Conservation (phyloP, 2,797 vertebrate species). For the Neopelma chrysocephalum region DNA sequence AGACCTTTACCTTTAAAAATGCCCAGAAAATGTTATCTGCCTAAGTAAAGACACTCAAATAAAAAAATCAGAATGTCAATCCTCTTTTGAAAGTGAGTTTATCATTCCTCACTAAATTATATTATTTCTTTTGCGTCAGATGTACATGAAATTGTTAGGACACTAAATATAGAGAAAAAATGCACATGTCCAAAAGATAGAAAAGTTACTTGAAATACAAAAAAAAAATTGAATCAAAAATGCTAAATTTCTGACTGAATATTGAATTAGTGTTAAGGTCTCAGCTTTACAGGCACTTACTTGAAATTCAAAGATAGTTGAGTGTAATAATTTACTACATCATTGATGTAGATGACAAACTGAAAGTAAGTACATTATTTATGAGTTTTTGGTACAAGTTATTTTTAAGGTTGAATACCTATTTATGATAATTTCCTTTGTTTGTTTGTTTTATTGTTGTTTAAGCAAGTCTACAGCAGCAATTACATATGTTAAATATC, state of each 20-base stretch:
- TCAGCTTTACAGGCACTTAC: not conserved
- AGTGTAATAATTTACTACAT: not conserved
- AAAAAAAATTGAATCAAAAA: not conserved
- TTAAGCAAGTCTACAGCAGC: not conserved
- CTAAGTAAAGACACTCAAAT: not conserved
- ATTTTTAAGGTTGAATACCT: not conserved
- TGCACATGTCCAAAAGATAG: not conserved
- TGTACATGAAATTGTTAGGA: not conserved
- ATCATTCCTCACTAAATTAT: not conserved
- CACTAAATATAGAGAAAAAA: not conserved
- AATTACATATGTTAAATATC: not conserved
- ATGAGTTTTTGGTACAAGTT: not conserved
- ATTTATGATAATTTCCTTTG: not conserved
- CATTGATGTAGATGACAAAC: not conserved
- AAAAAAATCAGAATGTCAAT: not conserved
- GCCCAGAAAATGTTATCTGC: not conserved
- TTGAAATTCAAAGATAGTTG: not conserved
- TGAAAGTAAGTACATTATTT: not conserved
- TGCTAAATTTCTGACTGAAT: not conserved
- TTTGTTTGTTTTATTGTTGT: not conserved
- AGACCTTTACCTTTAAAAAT: not conserved
- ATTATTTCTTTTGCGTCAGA: not conserved
- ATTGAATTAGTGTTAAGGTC: not conserved
- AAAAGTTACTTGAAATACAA: not conserved
- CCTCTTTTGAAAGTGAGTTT: not conserved